Base-by-base conservation (phyloP, 2,888 invertebrate species). In the Epinotia nisella region DNA sequence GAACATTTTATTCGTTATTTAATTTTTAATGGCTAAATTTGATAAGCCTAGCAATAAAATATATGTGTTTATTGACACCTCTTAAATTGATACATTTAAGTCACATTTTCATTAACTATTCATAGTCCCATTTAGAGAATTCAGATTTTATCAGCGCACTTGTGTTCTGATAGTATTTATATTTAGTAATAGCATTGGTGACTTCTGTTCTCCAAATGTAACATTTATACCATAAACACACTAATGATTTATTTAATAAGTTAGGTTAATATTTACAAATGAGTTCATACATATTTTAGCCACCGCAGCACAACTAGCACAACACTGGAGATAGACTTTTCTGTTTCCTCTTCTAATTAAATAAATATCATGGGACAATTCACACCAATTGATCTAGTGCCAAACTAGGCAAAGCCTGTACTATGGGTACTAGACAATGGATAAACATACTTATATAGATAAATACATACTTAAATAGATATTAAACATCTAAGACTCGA, bases 261-360 rank as follows among this genome's bases (percentile, higher is more conserved):
- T 73, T 73, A 73, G 29, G 68, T 69, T 59, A 49, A 58, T 73
- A 73, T 73, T 69, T 73, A 73, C 73, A 73, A 69, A 73, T 64
- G 64, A 71, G 68, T 39, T 69, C 64, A 41, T 51, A 58, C 53
- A 56, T 49, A 61, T 45, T 66, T 60, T 53, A 64, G 68, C 39
- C 68, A 72, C 53, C 51, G 59, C 45, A 41, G 51, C 13, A 58
- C 19, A 59, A 39, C 55, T 35, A 35, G 9, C 35, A 35, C 35
- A 35, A 35, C 7, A 35, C 35, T 35, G 35, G 35, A 35, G 35
- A 35, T 35, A 35, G 9, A 35, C 35, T 35, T 35, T 9, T 35
- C 35, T 9, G 35, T 9, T 35, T 35, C 35, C 35, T 24, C 21
- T 24, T 24, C 21, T 24, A 35, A 4, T 7, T 29, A n/a, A n/a